Evolutionary conservation across 92 coral and sea anemone genomes (phyloP).

Genomic region (Zoanthus solanderi): DNA sequence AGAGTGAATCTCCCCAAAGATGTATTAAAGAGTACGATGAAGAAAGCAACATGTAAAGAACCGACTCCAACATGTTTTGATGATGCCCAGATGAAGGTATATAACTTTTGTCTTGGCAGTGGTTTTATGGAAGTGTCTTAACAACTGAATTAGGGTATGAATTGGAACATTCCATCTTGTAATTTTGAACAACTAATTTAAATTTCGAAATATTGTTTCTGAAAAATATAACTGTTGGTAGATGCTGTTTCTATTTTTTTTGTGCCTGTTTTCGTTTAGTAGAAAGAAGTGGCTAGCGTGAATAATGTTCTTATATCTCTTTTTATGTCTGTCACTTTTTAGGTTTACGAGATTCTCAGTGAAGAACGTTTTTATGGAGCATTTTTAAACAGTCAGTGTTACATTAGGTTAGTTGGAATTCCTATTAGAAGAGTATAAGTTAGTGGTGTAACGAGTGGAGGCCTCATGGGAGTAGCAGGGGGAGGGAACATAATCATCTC

Average conservation of each 20-base stretch:
- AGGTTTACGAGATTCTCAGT: slow-evolving; percentile 86
- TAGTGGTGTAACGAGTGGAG: neutral
- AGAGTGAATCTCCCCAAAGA: slow-evolving; percentile 87
- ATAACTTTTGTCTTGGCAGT: neutral
- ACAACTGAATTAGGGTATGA: no score
- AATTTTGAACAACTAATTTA: no score
- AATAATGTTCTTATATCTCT: neutral
- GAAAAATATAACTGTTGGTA: no score
- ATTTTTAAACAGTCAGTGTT: slow-evolving; percentile 91
- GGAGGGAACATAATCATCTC: no score
- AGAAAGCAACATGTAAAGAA: slow-evolving; percentile 75
- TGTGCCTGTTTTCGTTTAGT: no score
- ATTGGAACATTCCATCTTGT: no score
- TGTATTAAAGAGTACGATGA: slow-evolving; percentile 77
- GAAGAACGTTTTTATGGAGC: slow-evolving; percentile 89
- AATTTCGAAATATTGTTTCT: no score
- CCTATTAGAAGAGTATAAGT: neutral
- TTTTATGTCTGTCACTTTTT: neutral
- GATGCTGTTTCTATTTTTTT: no score
- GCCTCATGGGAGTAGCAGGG: no score
- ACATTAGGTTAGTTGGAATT: slow-evolving; percentile 75
- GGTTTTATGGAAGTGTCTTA: no score
- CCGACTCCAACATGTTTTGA: slow-evolving; percentile 94
- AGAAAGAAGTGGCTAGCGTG: no score
- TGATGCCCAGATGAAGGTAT: slow-evolving; percentile 89